Base-by-base conservation (phyloP, 2,888 invertebrate genomes). In the Stenodema calcarata region DNA sequence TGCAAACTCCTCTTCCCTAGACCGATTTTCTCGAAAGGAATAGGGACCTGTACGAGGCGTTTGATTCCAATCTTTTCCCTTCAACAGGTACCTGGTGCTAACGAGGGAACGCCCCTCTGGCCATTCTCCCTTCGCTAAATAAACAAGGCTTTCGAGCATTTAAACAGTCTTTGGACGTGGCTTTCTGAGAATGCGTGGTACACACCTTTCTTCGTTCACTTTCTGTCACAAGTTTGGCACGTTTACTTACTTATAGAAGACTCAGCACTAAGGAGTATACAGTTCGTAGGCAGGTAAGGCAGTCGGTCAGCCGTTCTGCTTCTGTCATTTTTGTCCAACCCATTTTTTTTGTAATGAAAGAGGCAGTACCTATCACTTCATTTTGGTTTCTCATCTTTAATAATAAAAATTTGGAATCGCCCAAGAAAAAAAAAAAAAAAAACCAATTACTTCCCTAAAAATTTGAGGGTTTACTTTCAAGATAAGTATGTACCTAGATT, bases 1-100 rank as follows among this genome's bases (percentile, higher is more conserved):
- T 41, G 3, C 75, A 4, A 42, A 75, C 75, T 27, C 23, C 76
- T n/a, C 42, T 44, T 14, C 54, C 18, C 18, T 16, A 12, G 47
- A 12, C 23, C 14, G 50, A 50, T n/a, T 73, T 84, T 47, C 42
- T 73, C 73, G 73, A 73, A 73, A 47, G 42, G 28, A 50, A 75
- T 84, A 84, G 73, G 44, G 75, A 12, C 75, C 73, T 44, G 75
- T 41, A 42, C 54, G 84, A 47, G 44, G 44, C 84, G 73, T 28
- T 84, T 75, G 84, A 84, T 84, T 70, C 47, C 73, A 84, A 84
- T 84, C 84, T 84, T 84, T 42, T 4, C 18, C 84, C 47, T 84
- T 75, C 75, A 84, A 84, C 84, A 84, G 84, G 84, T 84, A 84
- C 84, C 84, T 73, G 84, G 84, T 84, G 84, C 84, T 84, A 84